Evolutionary conservation across 2,888 invertebrate genomes (phyloP).

Genomic region (Odontomyia ornata): DNA sequence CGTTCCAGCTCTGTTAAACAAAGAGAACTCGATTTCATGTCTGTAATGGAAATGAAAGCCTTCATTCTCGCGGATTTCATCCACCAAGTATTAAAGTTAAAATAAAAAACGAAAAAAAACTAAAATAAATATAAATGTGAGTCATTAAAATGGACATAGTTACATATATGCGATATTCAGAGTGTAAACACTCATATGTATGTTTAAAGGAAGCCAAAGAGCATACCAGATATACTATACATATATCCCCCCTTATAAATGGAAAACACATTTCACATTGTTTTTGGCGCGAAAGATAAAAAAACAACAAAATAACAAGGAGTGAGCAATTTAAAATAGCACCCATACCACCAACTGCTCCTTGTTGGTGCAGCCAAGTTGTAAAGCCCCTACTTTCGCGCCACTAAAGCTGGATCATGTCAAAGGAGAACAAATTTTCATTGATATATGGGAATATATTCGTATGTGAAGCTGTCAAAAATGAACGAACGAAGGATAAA

Average conservation of each 20-base stretch:
- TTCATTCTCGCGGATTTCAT: too few relatives aligned
- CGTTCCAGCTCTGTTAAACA: too few relatives aligned
- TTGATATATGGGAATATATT: neutral
- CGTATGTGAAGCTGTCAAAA: neutral
- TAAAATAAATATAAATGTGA: constrained; percentile 4
- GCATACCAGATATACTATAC: neutral
- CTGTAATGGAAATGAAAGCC: too few relatives aligned
- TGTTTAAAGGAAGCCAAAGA: neutral
- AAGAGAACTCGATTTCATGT: too few relatives aligned
- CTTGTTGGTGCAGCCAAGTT: neutral
- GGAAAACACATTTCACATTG: constrained; percentile 27
- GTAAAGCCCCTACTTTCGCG: too few relatives aligned
- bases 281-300: neutral
- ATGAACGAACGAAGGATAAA: constrained; percentile 21
- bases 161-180: neutral
- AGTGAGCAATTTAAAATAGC: neutral
- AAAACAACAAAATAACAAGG: neutral
- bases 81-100: too few relatives aligned
- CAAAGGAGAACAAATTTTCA: constrained; percentile 5
- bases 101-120: neutral
- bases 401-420: neutral
- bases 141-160: constrained; percentile 12
- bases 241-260: neutral
- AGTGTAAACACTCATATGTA: neutral
- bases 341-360: neutral